Percentiles rank a stretch among this genome's conserved stretches.
phyloP scores from a whole-genome alignment of 2,797 vertebrate genomes.

The Orientallactaga sibirica region DNA sequence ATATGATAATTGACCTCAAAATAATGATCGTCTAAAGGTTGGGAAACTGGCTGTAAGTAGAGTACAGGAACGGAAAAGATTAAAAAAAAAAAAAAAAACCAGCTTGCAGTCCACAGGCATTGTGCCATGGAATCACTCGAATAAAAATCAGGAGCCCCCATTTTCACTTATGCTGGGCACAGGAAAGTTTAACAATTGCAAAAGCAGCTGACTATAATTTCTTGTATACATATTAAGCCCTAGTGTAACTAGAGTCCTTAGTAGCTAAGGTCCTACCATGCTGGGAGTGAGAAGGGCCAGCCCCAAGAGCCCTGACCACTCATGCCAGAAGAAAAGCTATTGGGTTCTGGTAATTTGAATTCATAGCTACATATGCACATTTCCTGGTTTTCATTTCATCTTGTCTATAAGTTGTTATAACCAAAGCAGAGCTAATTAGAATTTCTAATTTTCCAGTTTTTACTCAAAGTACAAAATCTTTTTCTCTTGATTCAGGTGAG shows the following conservation, averaged over 20 bases:
- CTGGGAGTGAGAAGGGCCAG: background rate
- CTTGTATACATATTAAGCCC: background rate
- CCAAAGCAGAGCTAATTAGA: background rate
- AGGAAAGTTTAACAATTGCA: background rate
- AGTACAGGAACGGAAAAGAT: background rate
- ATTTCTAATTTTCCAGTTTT: background rate
- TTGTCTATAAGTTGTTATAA: background rate
- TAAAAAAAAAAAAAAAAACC: background rate
- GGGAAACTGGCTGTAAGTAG: background rate
- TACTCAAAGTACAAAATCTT: background rate
- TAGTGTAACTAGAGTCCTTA: background rate
- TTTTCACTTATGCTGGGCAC: background rate
- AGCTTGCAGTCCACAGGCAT: background rate
- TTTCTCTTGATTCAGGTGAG: background rate
- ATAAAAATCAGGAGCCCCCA: background rate
- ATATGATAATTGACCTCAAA: background rate
- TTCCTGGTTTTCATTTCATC: background rate
- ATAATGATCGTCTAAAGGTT: background rate
- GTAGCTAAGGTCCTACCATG: background rate
- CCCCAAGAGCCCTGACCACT: background rate
- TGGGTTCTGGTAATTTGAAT: background rate
- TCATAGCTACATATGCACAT: background rate
- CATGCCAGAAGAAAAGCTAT: background rate
- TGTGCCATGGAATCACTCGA: background rate
- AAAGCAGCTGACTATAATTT: background rate